Evolutionary conservation across 2,797 vertebrate species (phyloP), one percentile per base, ranked within the genome.

Genomic region (Chelon auratus): DNA sequence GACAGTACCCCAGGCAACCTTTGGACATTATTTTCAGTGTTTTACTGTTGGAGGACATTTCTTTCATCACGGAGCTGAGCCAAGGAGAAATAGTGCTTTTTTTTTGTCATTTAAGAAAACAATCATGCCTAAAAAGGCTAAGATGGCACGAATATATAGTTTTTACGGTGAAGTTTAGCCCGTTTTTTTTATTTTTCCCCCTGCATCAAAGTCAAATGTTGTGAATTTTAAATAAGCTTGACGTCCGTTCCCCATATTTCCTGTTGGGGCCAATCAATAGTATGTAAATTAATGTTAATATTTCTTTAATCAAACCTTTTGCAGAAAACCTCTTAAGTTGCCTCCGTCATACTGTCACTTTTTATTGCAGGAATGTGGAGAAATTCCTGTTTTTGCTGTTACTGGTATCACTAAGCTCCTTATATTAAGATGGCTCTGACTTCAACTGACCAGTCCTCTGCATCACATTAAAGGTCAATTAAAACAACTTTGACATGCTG

Each of bases 241-340:
- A 82, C 80, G 67, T 85, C 59, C 54, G 1, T 45, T 59, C 55
- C 63, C 47, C 17, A 24, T 15, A 39, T 60, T 77, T 77, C 9
- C 37, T 60, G 30, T 24, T 39, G 40, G 18, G 58, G 62, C 68
- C 54, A 72, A 75, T 71, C 75, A 72, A 24, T 70, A 30, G 7
- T 13, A 30, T 69, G 62, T 75, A 61, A 80, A 70, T 75, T 36
- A 14, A 62, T 64, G 59, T 80, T 73, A 9, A 76, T 73, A 69
- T 83, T 78, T 76, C 54, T 63, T 78, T 58, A 45, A 79, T 70
- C 69, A 45, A 70, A 71, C 66, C 30, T 62, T 76, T 65, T 63
- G n/a, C 56, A 60, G 69, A 50, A 42, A 50, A 65, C 11, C 18
- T 33, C 30, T 33, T 33, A 33, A 33, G 30, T 33, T 67, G 24